A percentile compares a stretch with the other conserved stretches of the same genome.
phyloP scores from a whole-genome alignment of 2,888 invertebrate species.

The Caenorhabditis macrosperma region DNA sequence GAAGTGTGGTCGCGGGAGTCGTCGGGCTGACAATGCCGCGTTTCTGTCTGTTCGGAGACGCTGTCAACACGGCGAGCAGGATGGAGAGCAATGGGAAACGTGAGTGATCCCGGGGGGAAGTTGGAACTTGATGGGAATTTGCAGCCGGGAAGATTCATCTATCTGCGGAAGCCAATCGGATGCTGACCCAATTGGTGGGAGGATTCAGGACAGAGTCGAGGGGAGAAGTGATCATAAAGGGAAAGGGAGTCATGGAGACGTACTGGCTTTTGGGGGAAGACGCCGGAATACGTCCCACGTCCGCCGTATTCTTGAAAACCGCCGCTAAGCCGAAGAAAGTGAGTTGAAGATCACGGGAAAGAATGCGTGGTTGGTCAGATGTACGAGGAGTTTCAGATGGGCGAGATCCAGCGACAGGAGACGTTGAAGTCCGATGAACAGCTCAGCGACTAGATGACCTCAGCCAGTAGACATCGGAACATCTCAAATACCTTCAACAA shows the following conservation, averaged over 20 bases:
- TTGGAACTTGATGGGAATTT: not conserved
- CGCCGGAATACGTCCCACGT: not conserved
- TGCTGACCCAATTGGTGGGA: constrained; percentile 67
- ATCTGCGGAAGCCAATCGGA: constrained; percentile 67
- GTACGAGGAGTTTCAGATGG: constrained; percentile 55
- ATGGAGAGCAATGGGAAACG: constrained; percentile 74
- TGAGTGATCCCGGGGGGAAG: constrained; percentile 29
- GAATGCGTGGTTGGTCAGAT: constrained; percentile 20
- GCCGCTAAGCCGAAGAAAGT: constrained; percentile 9
- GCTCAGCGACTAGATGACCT: constrained; percentile 7
- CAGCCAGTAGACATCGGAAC: too few species aligned
- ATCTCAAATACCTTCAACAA: too few species aligned
- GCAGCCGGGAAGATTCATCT: constrained; percentile 74
- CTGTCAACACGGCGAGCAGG: constrained; percentile 72
- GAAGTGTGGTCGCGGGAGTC: constrained; percentile 70
- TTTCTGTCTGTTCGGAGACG: constrained; percentile 74
- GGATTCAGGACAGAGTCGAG: constrained; percentile 71
- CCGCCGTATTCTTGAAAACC: not conserved
- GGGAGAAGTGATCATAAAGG: constrained; percentile 76
- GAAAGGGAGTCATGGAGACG: constrained; percentile 71
- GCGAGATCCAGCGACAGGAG: constrained; percentile 36
- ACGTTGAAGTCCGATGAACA: constrained; percentile 37
- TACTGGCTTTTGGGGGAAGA: constrained; percentile 65
- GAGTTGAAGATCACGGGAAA: not conserved
- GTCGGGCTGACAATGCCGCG: constrained; percentile 74